These are phyloP conservation scores for Nymphalis io DNA, from an alignment of 1,140 invertebrate genomes.

Conservation along the genomic window DNA sequence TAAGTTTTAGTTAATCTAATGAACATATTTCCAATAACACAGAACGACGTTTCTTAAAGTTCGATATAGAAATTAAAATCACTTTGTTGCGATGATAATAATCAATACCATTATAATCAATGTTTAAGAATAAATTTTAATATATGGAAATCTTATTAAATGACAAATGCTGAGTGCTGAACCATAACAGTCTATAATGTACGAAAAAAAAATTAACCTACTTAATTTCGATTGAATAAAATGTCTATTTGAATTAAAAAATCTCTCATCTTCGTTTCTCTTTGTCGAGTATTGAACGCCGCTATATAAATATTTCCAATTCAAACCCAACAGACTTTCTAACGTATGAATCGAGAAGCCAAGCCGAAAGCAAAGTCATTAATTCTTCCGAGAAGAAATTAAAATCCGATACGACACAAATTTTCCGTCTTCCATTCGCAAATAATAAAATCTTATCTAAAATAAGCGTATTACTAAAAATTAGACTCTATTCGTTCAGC, in stretches of 20 bases:
- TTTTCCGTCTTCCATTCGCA: slow-evolving; percentile 53
- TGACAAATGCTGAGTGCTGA: too few species aligned
- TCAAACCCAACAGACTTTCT: slow-evolving; percentile 58
- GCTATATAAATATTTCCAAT: slow-evolving; percentile 37
- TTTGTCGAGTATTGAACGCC: slow-evolving; percentile 8
- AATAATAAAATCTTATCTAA: slow-evolving; percentile 36
- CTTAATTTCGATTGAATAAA: not conserved
- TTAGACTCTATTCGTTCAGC: not conserved
- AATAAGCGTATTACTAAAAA: slow-evolving; percentile 6
- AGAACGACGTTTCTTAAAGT: too few species aligned
- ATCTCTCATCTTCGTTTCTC: not conserved
- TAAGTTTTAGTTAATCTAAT: too few species aligned
- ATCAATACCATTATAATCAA: too few species aligned
- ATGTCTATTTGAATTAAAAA: slow-evolving; percentile 3
- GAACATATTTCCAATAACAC: too few species aligned
- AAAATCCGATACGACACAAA: slow-evolving; percentile 78
- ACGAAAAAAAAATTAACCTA: not conserved
- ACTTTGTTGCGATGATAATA: too few species aligned
- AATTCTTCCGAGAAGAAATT: slow-evolving; percentile 73
- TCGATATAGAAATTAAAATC: too few species aligned
- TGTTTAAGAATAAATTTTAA: too few species aligned
- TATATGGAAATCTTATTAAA: too few species aligned
- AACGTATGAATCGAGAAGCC: slow-evolving; percentile 62
- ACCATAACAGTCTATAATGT: not conserved
- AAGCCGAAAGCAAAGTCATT: slow-evolving; percentile 69